Conservation (phyloP, 1,140 invertebrate genomes). For the Calliphora vicina region DNA sequence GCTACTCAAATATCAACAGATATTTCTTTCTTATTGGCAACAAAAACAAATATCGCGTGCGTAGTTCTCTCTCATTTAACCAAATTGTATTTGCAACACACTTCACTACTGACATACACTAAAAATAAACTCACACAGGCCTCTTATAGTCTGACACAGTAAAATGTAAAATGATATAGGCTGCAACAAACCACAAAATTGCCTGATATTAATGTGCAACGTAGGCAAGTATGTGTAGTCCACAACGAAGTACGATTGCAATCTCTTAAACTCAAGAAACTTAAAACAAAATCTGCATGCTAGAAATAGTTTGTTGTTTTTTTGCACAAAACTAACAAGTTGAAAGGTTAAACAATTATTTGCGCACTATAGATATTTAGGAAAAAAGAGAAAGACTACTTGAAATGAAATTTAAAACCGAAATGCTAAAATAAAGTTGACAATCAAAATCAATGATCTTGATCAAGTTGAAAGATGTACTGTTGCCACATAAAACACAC, state of each 20-base stretch:
- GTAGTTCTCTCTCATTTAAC: neutral
- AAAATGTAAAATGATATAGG: conserved; percentile 34
- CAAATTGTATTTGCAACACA: no score
- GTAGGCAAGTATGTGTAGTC: neutral
- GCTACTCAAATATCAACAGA: conserved; percentile 25
- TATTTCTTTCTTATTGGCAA: neutral
- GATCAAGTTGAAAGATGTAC: neutral
- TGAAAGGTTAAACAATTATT: conserved; percentile 11
- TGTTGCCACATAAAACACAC: neutral
- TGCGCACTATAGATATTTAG: neutral
- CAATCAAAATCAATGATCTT: conserved; percentile 30
- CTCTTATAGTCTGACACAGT: no score
- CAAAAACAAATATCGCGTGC: conserved; percentile 18
- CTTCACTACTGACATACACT: no score
- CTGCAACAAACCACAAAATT: neutral
- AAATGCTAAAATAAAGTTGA: neutral
- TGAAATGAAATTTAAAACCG: conserved; percentile 10
- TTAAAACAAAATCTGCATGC: neutral
- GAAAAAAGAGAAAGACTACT: neutral
- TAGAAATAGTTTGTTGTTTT: no score
- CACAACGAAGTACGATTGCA: no score
- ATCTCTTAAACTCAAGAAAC: neutral
- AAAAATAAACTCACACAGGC: no score
- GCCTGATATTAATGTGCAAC: neutral
- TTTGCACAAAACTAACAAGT: neutral